A percentile compares a stretch with the other conserved stretches of the same genome.
These are phyloP conservation scores for Marcusenius ussheri DNA, from an alignment of 2,113 vertebrate species.

Conservation along the genomic window DNA sequence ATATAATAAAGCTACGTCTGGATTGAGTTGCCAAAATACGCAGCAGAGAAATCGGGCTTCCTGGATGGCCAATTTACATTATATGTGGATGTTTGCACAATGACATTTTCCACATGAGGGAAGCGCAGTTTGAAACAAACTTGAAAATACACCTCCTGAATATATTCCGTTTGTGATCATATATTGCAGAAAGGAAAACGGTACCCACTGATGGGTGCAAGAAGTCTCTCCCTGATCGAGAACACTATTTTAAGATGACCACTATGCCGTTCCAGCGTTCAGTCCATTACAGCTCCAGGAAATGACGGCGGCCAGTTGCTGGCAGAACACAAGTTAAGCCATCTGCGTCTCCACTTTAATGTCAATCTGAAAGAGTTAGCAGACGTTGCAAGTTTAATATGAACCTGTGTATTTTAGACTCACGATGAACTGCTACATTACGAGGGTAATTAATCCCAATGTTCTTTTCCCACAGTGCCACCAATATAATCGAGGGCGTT, in stretches of 20 bases:
- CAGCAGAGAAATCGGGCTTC: background rate
- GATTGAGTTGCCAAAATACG: background rate
- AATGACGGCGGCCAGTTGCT: background rate
- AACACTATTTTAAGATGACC: background rate
- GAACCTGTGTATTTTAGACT: background rate
- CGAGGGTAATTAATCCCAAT: background rate
- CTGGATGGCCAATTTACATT: background rate
- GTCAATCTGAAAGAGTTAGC: background rate
- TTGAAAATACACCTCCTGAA: background rate
- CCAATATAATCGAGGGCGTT: background rate
- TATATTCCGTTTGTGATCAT: background rate
- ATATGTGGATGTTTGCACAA: background rate
- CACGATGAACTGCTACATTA: background rate
- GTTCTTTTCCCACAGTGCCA: background rate
- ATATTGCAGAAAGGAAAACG: background rate
- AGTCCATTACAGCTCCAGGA: conserved; percentile 1
- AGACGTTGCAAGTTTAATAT: background rate
- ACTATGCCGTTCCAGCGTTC: background rate
- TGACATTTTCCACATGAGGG: background rate
- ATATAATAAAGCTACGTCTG: background rate
- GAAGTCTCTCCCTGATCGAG: background rate
- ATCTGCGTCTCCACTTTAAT: background rate
- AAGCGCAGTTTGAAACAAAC: background rate
- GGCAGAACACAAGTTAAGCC: background rate
- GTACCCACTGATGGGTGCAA: background rate